Base-by-base conservation (phyloP, 2,797 vertebrate species). In the Tympanoctomys barrerae region DNA sequence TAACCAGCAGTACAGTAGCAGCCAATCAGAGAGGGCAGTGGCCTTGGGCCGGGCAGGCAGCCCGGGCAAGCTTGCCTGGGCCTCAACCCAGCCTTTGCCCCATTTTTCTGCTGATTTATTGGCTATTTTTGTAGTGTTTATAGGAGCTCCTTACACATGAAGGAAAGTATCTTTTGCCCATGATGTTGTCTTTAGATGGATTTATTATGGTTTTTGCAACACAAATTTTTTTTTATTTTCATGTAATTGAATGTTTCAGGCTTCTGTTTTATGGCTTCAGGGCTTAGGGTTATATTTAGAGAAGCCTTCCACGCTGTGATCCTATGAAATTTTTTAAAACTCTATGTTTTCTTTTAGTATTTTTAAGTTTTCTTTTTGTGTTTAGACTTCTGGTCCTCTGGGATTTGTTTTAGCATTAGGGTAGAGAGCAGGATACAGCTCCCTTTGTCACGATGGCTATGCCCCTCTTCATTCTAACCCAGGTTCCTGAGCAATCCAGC, bases 41-140 rank as follows among this genome's bases (percentile, higher is more conserved):
- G 85, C 87, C 57, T 80, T 21, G 39, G 61, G 68, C 42, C 31
- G n/a, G 16, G 31, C 39, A 57, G 77, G 19, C 46, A 22, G 61
- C 83, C 61, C 70, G 91, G 97, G 97, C 94, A 93, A 95, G 94
- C 96, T 97, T 12, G 91, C 92, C 97, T 95, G 80, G 97, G 97
- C 90, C 96, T 97, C 96, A 96, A 97, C 95, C 97, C 54, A 52
- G 89, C 6, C 73, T 62, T 46, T 4, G 28, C 62, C 92, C 77
- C 18, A n/a, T n/a, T 85, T 54, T 77, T 33, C 82, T 22, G 75
- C 16, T 90, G 75, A 94, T 84, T 90, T 93, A 94, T 31, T 81
- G n/a, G 70, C 19, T 66, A 57, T 77, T 87, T 94, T 95, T 88
- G 62, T 66, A 77, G 73, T 31, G 49, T 78, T 78, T 66, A 77